Conservation (phyloP, 2,113 vertebrate species). For the Tautogolabrus adspersus region DNA sequence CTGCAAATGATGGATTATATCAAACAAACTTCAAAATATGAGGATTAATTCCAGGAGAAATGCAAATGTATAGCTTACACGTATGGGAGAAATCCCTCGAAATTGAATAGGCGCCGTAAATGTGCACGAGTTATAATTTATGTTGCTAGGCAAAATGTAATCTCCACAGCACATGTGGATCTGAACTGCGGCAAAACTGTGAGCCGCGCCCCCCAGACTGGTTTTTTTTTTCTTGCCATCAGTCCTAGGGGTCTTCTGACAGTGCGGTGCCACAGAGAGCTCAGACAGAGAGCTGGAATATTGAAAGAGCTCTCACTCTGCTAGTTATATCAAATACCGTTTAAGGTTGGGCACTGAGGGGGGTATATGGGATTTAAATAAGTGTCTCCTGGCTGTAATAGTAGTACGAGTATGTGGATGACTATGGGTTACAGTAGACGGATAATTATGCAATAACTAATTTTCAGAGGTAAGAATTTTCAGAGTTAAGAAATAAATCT, state of each 20-base stretch:
- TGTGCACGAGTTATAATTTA: constrained; percentile 55
- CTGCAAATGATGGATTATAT: neutral
- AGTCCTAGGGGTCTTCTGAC: constrained; percentile 78
- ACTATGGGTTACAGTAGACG: too few relatives aligned
- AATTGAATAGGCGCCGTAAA: constrained; percentile 17
- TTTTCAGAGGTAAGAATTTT: too few relatives aligned
- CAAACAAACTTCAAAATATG: neutral
- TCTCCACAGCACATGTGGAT: constrained; percentile 70
- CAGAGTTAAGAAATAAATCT: too few relatives aligned
- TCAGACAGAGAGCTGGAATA: constrained; percentile 36
- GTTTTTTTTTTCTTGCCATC: constrained; percentile 67
- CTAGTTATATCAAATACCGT: neutral
- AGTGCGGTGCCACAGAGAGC: constrained; percentile 72
- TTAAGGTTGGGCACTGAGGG: too few relatives aligned
- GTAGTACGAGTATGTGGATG: too few relatives aligned
- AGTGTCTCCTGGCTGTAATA: neutral
- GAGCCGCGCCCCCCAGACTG: constrained; percentile 82
- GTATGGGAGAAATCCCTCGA: neutral
- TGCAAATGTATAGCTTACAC: neutral
- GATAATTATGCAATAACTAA: too few relatives aligned
- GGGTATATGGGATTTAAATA: neutral
- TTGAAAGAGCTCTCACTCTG: constrained; percentile 52
- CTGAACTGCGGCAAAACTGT: constrained; percentile 82
- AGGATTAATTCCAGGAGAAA: neutral
- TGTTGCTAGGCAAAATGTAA: constrained; percentile 79